These are phyloP conservation scores for Cuculus canorus DNA, from an alignment of 2,797 vertebrate genomes.

Conservation along the genomic window DNA sequence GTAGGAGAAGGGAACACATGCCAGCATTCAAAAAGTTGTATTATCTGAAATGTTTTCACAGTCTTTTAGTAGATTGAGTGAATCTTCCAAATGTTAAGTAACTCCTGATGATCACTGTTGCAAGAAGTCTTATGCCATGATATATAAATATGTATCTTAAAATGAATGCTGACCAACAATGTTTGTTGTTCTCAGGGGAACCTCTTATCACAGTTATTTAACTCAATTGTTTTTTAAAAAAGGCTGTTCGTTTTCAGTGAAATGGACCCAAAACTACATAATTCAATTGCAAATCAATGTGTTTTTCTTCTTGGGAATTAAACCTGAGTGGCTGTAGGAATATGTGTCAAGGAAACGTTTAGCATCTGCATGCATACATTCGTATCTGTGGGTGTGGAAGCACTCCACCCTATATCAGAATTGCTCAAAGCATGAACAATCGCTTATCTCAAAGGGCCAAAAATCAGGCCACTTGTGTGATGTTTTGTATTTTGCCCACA, in stretches of 20 bases:
- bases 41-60: not conserved
- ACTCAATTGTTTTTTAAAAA: not conserved
- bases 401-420: not conserved
- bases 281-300: not conserved
- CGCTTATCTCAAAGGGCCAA: not conserved
- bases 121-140: accelerated
- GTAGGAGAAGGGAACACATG: conserved; percentile 19
- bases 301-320: not conserved
- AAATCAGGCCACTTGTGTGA: not conserved
- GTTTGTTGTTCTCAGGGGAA: not conserved
- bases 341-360: not conserved
- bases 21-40: not conserved
- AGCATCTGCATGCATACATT: not conserved
- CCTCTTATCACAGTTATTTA: not conserved
- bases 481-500: not conserved
- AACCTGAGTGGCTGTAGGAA: not conserved
- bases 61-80: not conserved
- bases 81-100: not conserved
- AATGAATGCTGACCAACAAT: not conserved
- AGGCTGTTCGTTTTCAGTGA: not conserved
- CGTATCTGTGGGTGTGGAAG: not conserved
- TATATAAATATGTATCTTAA: not conserved
- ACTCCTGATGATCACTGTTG: not conserved
- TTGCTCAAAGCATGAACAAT: not conserved
- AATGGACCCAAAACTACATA: not conserved